Evolutionary conservation across 2,113 vertebrate genomes (phyloP).

Genomic region (Bagarius yarrelli): DNA sequence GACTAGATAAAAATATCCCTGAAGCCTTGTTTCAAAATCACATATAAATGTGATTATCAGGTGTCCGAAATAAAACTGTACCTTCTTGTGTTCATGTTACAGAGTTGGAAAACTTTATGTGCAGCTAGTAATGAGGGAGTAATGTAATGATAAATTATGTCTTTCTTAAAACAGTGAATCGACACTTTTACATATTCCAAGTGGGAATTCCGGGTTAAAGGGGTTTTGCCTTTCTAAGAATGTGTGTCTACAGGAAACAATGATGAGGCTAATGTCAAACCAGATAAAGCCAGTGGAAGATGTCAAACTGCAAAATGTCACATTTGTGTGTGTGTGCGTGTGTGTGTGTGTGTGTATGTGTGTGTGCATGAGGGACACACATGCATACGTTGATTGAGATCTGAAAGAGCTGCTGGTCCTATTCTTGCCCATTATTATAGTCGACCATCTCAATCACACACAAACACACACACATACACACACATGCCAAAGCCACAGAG

Average conservation of each 20-base stretch:
- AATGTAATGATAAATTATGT: not conserved
- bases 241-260: not conserved
- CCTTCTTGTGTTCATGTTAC: not conserved
- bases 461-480: constrained; percentile 29
- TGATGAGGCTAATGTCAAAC: not conserved
- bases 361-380: not conserved
- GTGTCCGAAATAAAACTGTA: not conserved
- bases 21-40: no score
- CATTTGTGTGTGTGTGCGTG: not conserved
- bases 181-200: not conserved
- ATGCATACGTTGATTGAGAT: constrained; percentile 24
- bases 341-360: not conserved
- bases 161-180: not conserved
- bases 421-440: constrained; percentile 4
- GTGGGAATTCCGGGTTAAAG: not conserved
- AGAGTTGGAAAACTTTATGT: not conserved
- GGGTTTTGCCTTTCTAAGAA: not conserved
- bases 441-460: constrained; percentile 25
- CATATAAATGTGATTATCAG: no score
- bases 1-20: no score
- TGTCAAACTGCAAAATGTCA: not conserved
- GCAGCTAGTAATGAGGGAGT: not conserved
- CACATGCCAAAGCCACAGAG: not conserved
- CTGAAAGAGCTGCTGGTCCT: constrained; percentile 35
- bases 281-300: not conserved